A percentile compares a stretch with the other conserved stretches of the same genome.
phyloP scores from a whole-genome alignment of 2,113 vertebrate species.

The Marcusenius ussheri region DNA sequence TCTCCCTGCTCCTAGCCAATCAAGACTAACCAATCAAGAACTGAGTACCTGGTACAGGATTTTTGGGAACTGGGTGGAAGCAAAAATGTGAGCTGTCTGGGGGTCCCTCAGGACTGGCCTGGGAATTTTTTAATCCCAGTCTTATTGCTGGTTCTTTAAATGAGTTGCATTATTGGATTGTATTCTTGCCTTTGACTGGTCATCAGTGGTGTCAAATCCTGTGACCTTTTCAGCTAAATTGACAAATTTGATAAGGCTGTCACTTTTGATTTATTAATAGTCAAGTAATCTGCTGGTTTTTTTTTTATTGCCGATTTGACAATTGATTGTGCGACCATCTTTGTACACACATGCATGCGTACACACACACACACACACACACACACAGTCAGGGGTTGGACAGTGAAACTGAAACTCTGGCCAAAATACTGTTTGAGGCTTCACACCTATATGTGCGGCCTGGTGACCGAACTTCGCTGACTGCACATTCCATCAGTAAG shows the following conservation, averaged over 20 bases:
- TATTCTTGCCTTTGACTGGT: not conserved
- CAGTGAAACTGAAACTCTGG: not conserved
- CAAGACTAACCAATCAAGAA: not conserved
- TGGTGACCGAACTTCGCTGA: too few species aligned
- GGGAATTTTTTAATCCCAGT: not conserved
- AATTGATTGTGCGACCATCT: too few species aligned
- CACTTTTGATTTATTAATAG: too few species aligned
- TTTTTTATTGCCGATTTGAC: too few species aligned
- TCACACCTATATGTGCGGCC: not conserved
- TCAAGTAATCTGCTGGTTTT: too few species aligned
- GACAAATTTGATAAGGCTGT: too few species aligned
- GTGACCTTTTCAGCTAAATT: too few species aligned
- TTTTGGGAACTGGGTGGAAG: not conserved
- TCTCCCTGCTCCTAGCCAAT: not conserved
- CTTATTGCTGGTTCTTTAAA: not conserved
- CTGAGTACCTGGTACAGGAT: not conserved
- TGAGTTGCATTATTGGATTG: not conserved
- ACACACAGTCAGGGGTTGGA: not conserved
- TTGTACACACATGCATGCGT: too few species aligned
- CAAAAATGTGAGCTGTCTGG: not conserved
- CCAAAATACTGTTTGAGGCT: not conserved
- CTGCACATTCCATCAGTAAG: too few species aligned
- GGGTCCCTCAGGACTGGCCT: not conserved
- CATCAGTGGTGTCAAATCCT: not conserved
- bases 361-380: too few species aligned